Evolutionary conservation across 2,113 vertebrate species (phyloP), one percentile per base, ranked within the genome.

Genomic region (Pelvicachromis taeniatus): DNA sequence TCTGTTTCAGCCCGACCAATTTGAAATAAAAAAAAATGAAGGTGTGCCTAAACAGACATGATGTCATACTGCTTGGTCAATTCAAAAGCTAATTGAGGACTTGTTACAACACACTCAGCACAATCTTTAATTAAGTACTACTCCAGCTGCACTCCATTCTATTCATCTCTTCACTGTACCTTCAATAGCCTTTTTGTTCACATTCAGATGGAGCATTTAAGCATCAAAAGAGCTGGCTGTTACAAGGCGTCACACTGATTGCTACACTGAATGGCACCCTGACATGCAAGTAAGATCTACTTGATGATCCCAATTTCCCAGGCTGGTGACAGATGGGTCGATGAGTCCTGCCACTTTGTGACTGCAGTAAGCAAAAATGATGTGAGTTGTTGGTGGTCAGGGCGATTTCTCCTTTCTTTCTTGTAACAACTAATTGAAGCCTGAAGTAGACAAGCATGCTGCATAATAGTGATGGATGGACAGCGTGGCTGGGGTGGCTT

Each of bases 391-490:
- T 48, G 59, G 88, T 17, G 78, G 84, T 83, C 56, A 2, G 19
- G 42, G 78, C 29, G 9, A 10, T 55, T 87, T 80, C 48, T 70
- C 86, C 12, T 9, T 78, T 68, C 45, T 85, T 77, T 63, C 61
- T 70, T 53, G 77, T 52, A 17, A 31, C 80, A 73, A 86, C 80
- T 91, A 86, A 95, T 87, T 89, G 61, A 90, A 87, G 84, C 31
- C 23, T 81, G 40, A 73, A 52, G 83, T 82, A 54, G 80, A 55
- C 61, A 83, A 87, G 90, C 65, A 40, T 45, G 56, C 29, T 11
- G 42, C 88, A 84, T 91, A 92, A 94, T 80, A 77, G 83, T 89
- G 88, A 93, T 61, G 35, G 87, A 94, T 85, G 50, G 83, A 88
- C 70, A 70, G 63, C 8, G 5, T 17, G 38, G 5, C n/a, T 77